These are phyloP conservation scores for Scophthalmus maximus DNA, from an alignment of 2,113 vertebrate genomes.

Conservation along the genomic window DNA sequence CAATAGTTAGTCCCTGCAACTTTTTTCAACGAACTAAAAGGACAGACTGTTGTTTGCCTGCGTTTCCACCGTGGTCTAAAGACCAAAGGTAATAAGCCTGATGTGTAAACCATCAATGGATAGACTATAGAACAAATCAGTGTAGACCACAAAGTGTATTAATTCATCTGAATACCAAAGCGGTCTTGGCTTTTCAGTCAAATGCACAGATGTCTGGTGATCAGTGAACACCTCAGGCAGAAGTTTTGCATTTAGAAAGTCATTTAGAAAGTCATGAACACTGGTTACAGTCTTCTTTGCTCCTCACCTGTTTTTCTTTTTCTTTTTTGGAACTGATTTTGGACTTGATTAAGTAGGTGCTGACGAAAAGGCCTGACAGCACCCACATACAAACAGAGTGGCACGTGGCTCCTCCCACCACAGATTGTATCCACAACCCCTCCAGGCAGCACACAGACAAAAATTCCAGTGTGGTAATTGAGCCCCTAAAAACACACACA, in stretches of 20 bases:
- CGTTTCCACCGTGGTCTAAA: too few relatives aligned
- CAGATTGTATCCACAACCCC: constrained; percentile 24
- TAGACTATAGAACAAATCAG: too few relatives aligned
- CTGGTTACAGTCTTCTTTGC: not conserved
- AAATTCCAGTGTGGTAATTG: constrained; percentile 4
- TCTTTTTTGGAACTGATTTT: not conserved
- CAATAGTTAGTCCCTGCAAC: too few relatives aligned
- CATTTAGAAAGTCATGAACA: not conserved
- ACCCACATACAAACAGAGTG: constrained; percentile 16
- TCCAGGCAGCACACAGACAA: constrained; percentile 22
- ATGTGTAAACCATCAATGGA: too few relatives aligned
- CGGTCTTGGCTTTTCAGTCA: not conserved
- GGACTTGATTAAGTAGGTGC: constrained; percentile 44
- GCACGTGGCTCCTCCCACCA: constrained; percentile 15
- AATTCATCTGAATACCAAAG: too few relatives aligned
- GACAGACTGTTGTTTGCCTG: too few relatives aligned
- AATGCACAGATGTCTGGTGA: not conserved
- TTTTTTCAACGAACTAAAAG: too few relatives aligned
- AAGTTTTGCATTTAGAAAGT: not conserved
- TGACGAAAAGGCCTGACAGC: constrained; percentile 36
- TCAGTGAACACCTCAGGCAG: not conserved
- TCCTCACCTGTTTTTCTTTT: not conserved
- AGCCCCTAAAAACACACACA: constrained; percentile 7
- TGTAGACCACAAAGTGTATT: too few relatives aligned
- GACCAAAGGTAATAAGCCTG: too few relatives aligned